phyloP scores from a whole-genome alignment of 2,113 vertebrate genomes.

The Pterocles orientalis region DNA sequence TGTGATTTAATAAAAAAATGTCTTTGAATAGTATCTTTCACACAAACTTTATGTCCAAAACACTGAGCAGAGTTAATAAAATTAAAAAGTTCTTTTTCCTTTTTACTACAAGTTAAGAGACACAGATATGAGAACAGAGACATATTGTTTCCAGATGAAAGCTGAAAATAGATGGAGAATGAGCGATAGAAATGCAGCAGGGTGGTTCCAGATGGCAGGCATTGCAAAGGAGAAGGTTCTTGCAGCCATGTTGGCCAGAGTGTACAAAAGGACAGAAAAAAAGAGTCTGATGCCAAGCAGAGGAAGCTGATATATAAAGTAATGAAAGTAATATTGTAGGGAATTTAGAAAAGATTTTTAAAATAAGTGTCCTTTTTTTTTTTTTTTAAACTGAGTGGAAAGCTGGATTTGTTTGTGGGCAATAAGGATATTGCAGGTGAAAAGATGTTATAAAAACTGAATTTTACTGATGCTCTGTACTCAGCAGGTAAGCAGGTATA shows the following conservation, averaged over 20 bases:
- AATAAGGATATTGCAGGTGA: not conserved
- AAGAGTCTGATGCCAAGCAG: not conserved
- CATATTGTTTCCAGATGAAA: constrained; percentile 69
- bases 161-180: constrained; percentile 57
- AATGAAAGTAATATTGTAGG: not conserved
- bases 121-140: constrained; percentile 37
- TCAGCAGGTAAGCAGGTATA: not conserved
- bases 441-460: not conserved
- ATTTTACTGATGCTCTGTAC: not conserved
- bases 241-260: constrained; percentile 35
- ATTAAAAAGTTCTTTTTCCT: constrained; percentile 17
- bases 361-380: not conserved
- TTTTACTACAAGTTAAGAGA: constrained; percentile 64
- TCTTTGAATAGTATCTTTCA: constrained; percentile 43
- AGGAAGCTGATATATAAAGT: not conserved
- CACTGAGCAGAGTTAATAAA: constrained; percentile 39
- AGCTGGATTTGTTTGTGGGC: not conserved
- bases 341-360: not conserved
- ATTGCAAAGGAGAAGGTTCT: constrained; percentile 48
- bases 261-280: not conserved
- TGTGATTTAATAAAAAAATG: constrained; percentile 40
- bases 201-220: constrained; percentile 60
- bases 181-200: constrained; percentile 35
- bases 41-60: constrained; percentile 49
- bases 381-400: not conserved